Base-by-base conservation (phyloP, 2,113 vertebrate species). In the Pomatostomus ruficeps region DNA sequence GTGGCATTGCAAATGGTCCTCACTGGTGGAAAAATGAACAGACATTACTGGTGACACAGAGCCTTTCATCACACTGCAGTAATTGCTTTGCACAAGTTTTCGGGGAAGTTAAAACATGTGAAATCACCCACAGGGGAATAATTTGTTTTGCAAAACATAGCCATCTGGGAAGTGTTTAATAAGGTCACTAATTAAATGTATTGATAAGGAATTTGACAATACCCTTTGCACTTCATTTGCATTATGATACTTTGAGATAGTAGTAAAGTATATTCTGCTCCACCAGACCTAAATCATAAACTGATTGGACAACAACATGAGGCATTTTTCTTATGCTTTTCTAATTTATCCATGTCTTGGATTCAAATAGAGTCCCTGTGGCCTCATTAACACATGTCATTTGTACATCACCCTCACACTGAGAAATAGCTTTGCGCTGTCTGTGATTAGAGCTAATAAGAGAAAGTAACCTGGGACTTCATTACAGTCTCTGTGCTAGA, bases 111-210 rank as follows among this genome's bases (percentile, higher is more conserved):
- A 63, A 94, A 96, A 20, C 48, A 45, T 46, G 73, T 77, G 38
- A 96, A 67, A 51, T 92, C 66, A 95, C 31, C 31, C 51, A 78
- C 58, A 62, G 31, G 67, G 90, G 85, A 93, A 24, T 79, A 31
- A 77, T 91, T 79, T 96, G 70, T 83, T 96, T 92, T 88, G 63
- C 45, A 91, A 89, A 95, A 75, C 21, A 14, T 70, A 86, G 33
- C 28, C 65, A 58, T 51, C 40, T 63, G 91, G 92, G 77, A 92
- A 88, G 66, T 42, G 38, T 65, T 88, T 95, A 96, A 93, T 85
- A 79, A 75, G 31, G 36, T 46, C 13, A 46, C 49, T 88, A 96
- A 96, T 97, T 97, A 97, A 91, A 97, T 79, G 89, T 96, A 95
- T 97, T 97, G 91, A 96, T 94, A 96, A 75, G 63, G 57, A 94